Evolutionary conservation across 2,888 invertebrate species (phyloP).

Genomic region (Blastobasis adustella): DNA sequence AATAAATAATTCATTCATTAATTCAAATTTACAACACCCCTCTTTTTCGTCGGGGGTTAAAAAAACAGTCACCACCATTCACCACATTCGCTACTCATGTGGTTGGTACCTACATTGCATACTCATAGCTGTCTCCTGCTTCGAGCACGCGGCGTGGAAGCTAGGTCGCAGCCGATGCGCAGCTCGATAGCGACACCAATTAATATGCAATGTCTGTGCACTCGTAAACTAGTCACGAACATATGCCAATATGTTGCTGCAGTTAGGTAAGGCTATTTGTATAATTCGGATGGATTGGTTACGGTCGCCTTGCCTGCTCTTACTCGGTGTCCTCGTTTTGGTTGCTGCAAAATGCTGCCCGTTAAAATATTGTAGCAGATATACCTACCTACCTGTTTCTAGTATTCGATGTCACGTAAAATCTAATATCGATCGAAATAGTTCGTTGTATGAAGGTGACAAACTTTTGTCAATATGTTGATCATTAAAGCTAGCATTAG

Average conservation of each 20-base stretch:
- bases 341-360: too few relatives aligned
- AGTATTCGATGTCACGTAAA: background rate
- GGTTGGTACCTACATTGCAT: too few relatives aligned
- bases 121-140: too few relatives aligned
- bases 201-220: slow-evolving; percentile 71
- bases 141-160: slow-evolving; percentile 30
- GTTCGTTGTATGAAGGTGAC: too few relatives aligned
- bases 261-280: slow-evolving; percentile 67
- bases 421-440: too few relatives aligned
- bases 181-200: slow-evolving; percentile 66
- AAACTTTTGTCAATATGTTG: too few relatives aligned
- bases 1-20: too few relatives aligned
- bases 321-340: slow-evolving; percentile 2
- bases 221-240: slow-evolving; percentile 73
- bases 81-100: too few relatives aligned
- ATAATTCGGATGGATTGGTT: slow-evolving; percentile 60
- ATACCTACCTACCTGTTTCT: background rate
- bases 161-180: slow-evolving; percentile 59
- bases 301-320: slow-evolving; percentile 23
- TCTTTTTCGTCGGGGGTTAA: too few relatives aligned
- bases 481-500: too few relatives aligned
- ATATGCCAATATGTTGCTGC: slow-evolving; percentile 69
- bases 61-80: too few relatives aligned
- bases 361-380: background rate
- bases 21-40: too few relatives aligned